A percentile compares a stretch with the other conserved stretches of the same genome.
Conservation (phyloP, 2,797 vertebrate species). For the Vireo griseus region DNA sequence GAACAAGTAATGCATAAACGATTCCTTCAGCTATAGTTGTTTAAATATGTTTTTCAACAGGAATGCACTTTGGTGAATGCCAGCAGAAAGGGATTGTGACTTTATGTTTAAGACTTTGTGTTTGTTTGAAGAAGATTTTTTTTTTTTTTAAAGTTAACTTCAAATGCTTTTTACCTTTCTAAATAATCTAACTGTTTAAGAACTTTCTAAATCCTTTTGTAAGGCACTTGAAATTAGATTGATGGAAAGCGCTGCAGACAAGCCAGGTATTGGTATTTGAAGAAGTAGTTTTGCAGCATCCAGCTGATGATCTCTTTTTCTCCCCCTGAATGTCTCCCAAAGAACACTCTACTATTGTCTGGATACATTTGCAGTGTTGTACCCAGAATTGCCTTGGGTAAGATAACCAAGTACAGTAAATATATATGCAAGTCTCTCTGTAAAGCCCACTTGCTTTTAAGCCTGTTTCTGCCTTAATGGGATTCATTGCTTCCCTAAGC, state of each 20-base stretch:
- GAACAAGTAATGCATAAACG: neutral
- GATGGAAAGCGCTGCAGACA: neutral
- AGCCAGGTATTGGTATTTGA: neutral
- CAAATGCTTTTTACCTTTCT: neutral
- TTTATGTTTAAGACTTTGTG: neutral
- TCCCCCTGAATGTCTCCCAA: neutral
- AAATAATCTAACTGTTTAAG: neutral
- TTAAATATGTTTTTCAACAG: neutral
- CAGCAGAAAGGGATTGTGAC: neutral
- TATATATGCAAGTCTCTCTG: neutral
- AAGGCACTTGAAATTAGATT: neutral
- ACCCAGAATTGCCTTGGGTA: neutral
- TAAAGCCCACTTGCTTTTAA: slow-evolving; percentile 23
- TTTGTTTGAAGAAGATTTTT: neutral
- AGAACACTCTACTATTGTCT: neutral
- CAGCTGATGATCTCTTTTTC: neutral
- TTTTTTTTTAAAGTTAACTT: neutral
- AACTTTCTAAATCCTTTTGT: neutral
- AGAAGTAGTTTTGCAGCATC: neutral
- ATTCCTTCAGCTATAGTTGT: neutral
- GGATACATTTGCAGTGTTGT: neutral
- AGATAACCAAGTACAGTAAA: neutral
- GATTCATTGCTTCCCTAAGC: slow-evolving; percentile 64
- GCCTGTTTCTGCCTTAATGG: slow-evolving; percentile 54
- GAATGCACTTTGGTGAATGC: neutral